Evolutionary conservation across 2,113 vertebrate genomes (phyloP).

Genomic region (Perca flavescens): DNA sequence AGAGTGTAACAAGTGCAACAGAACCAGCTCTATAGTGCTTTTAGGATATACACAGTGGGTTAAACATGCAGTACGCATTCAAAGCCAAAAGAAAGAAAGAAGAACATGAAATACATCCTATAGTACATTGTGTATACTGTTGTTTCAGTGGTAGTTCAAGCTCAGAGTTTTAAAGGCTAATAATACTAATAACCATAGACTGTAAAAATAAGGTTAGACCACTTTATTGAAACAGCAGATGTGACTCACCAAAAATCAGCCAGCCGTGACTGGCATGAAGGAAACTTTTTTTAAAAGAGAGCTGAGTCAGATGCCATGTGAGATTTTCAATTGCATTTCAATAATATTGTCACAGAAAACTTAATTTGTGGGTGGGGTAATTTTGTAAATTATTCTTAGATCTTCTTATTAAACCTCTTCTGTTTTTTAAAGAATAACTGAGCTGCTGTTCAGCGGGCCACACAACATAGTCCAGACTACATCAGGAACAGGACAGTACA

Average conservation of each 20-base stretch:
- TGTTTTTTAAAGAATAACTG: slow-evolving; percentile 28
- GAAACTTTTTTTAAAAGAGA: background rate
- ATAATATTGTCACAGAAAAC: background rate
- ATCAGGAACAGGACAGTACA: background rate
- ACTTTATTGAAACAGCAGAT: background rate
- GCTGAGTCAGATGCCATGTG: background rate
- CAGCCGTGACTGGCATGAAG: too few relatives aligned
- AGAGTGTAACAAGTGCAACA: too few relatives aligned
- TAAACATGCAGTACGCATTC: background rate
- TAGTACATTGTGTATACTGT: background rate
- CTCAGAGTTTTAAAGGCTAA: background rate
- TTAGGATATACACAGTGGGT: too few relatives aligned
- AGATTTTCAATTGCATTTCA: background rate
- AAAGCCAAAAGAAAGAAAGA: background rate
- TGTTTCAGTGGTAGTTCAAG: background rate
- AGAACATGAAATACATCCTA: background rate
- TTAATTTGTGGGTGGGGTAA: background rate
- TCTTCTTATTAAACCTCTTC: too few relatives aligned
- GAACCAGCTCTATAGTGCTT: too few relatives aligned
- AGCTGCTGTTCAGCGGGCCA: slow-evolving; percentile 38
- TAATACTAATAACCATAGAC: too few relatives aligned
- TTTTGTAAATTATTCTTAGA: background rate
- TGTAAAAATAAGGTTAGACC: background rate
- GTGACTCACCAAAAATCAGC: background rate
- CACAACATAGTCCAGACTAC: fast-evolving